A percentile compares a stretch with the other conserved stretches of the same genome.
Conservation (phyloP, 2,888 invertebrate species). For the Drosophila cognata region DNA sequence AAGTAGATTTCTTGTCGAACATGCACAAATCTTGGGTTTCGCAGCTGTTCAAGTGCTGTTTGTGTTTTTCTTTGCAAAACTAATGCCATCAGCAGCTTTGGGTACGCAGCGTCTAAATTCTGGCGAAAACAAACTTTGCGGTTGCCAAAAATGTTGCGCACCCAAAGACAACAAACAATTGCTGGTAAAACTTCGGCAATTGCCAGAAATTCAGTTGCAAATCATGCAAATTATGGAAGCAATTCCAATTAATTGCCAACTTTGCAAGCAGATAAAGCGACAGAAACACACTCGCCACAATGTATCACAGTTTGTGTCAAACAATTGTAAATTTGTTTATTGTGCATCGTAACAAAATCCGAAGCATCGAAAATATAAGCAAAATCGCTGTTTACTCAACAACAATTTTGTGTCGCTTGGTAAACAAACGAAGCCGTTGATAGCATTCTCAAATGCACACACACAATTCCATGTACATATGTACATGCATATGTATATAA, state of each 20-base stretch:
- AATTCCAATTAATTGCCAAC: conserved; percentile 53
- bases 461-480: conserved; percentile 15
- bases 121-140: conserved; percentile 13
- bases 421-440: conserved; percentile 68
- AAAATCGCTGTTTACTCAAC: conserved; percentile 75
- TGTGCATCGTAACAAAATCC: conserved; percentile 55
- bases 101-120: background rate
- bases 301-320: conserved; percentile 75
- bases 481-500: conserved; percentile 2
- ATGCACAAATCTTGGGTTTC: background rate
- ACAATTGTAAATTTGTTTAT: conserved; percentile 77
- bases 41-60: background rate
- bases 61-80: conserved; percentile 1
- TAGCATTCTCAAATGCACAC: conserved; percentile 45
- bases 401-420: conserved; percentile 74
- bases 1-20: too few relatives aligned
- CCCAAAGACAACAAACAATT: conserved; percentile 49
- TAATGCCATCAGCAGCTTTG: conserved; percentile 7
- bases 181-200: conserved; percentile 16
- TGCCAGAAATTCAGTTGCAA: conserved; percentile 26
- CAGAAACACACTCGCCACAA: conserved; percentile 49
- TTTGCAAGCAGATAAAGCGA: conserved; percentile 12
- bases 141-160: conserved; percentile 36
- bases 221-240: conserved; percentile 31
- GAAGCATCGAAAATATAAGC: conserved; percentile 50